Evolutionary conservation across 2,888 invertebrate species (phyloP).

Genomic region (Calameuta pallipes): DNA sequence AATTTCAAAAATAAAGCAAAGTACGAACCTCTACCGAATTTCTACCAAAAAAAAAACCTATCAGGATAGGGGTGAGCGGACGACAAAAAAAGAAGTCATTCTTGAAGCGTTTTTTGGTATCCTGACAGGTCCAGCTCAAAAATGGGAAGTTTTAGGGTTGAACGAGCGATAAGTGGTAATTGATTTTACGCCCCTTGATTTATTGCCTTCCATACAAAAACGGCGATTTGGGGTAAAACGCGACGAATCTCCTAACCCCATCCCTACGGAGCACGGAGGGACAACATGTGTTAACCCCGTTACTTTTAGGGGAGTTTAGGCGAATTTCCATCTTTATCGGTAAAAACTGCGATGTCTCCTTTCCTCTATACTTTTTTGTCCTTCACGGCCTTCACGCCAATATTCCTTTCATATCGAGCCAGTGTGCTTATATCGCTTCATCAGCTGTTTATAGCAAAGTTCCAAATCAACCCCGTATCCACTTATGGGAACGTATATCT

Average conservation of each 20-base stretch:
- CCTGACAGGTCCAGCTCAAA: neutral
- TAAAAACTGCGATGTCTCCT: slow-evolving; percentile 24
- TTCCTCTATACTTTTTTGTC: slow-evolving; percentile 23
- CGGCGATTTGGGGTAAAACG: slow-evolving; percentile 60
- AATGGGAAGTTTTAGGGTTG: slow-evolving; percentile 2
- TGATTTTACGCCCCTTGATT: slow-evolving; percentile 65
- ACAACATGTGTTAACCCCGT: slow-evolving; percentile 46
- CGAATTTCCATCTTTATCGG: slow-evolving; percentile 58
- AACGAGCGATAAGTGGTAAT: slow-evolving; percentile 60
- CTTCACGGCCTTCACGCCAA: slow-evolving; percentile 23
- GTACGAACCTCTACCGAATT: neutral
- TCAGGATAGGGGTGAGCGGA: neutral
- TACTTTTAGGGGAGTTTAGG: slow-evolving; percentile 25
- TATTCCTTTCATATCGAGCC: neutral
- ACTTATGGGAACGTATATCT: neutral
- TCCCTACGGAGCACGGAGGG: slow-evolving; percentile 18
- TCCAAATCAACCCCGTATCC: slow-evolving; percentile 1
- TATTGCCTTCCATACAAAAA: slow-evolving; percentile 53
- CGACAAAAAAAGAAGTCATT: neutral
- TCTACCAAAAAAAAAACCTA: neutral
- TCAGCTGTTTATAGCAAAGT: neutral
- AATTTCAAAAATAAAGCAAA: neutral
- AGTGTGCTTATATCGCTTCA: neutral
- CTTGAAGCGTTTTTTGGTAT: neutral
- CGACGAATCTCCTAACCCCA: slow-evolving; percentile 47